Conservation (phyloP, 1,140 invertebrate species). For the Drosophila pachea region DNA sequence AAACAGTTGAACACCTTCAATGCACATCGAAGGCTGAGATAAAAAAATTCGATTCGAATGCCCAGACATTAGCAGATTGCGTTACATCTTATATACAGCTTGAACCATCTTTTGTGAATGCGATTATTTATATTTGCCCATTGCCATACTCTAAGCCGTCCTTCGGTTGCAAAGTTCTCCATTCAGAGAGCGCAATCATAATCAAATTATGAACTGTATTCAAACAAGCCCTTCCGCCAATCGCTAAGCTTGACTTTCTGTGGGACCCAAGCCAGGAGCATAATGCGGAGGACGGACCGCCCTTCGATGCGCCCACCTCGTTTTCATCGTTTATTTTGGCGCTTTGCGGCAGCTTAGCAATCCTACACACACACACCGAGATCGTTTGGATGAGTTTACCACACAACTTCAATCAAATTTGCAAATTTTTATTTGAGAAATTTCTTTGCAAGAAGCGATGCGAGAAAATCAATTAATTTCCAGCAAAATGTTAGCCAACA, state of each 20-base stretch:
- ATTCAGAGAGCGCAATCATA: conserved; percentile 32
- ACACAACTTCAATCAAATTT: conserved; percentile 74
- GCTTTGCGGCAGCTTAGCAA: conserved; percentile 63
- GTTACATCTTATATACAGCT: no score
- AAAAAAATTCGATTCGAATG: neutral
- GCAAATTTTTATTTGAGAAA: conserved; percentile 76
- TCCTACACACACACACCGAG: neutral
- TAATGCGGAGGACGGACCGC: neutral
- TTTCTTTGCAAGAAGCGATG: conserved; percentile 71
- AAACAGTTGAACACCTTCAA: conserved; percentile 16
- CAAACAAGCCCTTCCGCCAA: conserved; percentile 44
- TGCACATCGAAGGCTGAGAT: neutral
- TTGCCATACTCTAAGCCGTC: conserved; percentile 2
- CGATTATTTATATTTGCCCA: neutral
- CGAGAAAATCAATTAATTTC: conserved; percentile 77
- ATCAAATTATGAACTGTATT: conserved; percentile 40
- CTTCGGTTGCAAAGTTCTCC: conserved; percentile 9
- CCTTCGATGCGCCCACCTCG: conserved; percentile 5
- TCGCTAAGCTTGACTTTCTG: conserved; percentile 39
- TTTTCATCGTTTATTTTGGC: conserved; percentile 43
- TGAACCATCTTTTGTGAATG: neutral
- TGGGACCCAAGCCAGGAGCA: neutral
- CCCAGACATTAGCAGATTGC: no score
- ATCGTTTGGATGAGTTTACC: conserved; percentile 19
- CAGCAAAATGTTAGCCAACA: conserved; percentile 67